A percentile compares a stretch with the other conserved stretches of the same genome.
Conservation (phyloP, 2,797 vertebrate species). For the Smutsia temminckii region DNA sequence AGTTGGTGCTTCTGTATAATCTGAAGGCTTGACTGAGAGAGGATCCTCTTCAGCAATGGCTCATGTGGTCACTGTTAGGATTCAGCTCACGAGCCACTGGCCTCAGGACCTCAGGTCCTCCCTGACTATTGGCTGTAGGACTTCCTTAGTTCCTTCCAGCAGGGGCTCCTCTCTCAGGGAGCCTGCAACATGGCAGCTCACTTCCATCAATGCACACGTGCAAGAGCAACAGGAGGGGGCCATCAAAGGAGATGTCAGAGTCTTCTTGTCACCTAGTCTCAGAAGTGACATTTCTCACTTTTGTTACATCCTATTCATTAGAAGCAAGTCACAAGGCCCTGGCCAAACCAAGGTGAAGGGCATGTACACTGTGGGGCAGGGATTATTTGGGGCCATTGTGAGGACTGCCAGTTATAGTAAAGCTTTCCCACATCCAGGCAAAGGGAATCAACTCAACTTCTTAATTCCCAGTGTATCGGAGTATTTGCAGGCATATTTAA, state of each 20-base stretch:
- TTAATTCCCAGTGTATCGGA: neutral
- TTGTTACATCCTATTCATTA: neutral
- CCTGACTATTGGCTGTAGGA: neutral
- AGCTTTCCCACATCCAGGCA: neutral
- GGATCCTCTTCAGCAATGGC: neutral
- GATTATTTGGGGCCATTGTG: neutral
- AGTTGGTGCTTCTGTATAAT: neutral
- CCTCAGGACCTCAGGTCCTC: neutral
- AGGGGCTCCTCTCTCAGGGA: neutral
- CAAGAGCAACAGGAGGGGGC: neutral
- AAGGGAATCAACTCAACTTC: neutral
- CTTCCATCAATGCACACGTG: neutral
- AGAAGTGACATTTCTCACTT: neutral
- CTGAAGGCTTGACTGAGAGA: neutral
- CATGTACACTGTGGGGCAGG: neutral
- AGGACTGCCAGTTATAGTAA: too few relatives aligned
- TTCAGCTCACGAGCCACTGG: too few relatives aligned
- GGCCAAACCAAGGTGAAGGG: neutral
- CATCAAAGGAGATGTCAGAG: neutral
- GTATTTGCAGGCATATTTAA: neutral
- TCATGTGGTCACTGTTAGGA: too few relatives aligned
- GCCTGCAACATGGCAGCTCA: neutral
- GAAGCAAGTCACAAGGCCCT: neutral
- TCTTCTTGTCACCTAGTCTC: neutral
- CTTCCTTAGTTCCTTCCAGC: neutral